Base-by-base conservation (phyloP, 2,888 invertebrate genomes). In the Eupelmus urozonus region DNA sequence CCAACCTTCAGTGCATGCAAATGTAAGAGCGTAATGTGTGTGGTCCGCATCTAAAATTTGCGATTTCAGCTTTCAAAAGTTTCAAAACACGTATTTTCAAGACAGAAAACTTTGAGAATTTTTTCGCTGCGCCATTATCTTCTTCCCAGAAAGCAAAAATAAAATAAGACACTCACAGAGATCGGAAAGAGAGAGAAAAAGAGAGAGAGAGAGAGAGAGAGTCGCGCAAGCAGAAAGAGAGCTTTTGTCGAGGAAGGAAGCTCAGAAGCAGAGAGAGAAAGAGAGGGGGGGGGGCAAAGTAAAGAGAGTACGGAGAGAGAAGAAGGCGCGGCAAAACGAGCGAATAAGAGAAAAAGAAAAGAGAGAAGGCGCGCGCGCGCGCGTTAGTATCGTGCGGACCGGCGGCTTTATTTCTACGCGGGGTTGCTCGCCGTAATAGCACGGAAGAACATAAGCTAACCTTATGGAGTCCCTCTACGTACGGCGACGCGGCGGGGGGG, bases 371-470 rank as follows among this genome's bases (percentile, higher is more conserved):
- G 51, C n/a, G 55, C 45, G 45, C 16, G 40, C 23, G 27, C 27
- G 25, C 40, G 62, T 40, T 62, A 55, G 62, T 66, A 71, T 72
- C 20, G 29, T 27, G 16, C 2, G 34, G n/a, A 69, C 55, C 23
- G 49, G 73, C 57, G 83, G 83, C 82, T 85, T 85, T 84, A 85
- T 84, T 85, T 85, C 84, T 82, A 83, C 82, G 81, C 82, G 76
- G 81, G 63, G 67, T 82, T 82, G 82, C 82, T 81, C 81, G n/a
- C n/a, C 81, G 84, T 84, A 85, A 85, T 84, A 83, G 84, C 82
- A 82, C 77, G 79, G 80, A 81, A 82, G 83, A 82, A 84, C 83
- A 83, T 85, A 85, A 85, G 84, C 82, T 84, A 81, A 80, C 82
- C 82, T 82, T 83, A 83, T 83, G 82, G 82, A 82, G 81, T 84